Evolutionary conservation across 2,113 vertebrate species (phyloP).

Genomic region (Tetrao urogallus): DNA sequence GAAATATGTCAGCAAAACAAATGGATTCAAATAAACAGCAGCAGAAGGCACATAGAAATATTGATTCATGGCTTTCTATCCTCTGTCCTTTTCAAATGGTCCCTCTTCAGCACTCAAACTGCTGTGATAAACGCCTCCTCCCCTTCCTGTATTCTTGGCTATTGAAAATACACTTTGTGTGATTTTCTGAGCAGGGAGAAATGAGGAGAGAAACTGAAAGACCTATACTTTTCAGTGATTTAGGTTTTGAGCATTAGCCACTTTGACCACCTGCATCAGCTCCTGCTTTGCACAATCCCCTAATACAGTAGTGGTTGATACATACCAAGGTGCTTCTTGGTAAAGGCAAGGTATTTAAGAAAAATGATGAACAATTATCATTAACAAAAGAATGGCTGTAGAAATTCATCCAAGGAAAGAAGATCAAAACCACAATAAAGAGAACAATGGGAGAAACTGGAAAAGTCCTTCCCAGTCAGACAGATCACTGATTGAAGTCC

Average conservation of each 20-base stretch:
- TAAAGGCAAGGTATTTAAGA: conserved; percentile 11
- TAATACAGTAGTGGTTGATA: conserved; percentile 4
- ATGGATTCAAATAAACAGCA: conserved; percentile 63
- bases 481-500: background rate
- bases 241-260: background rate
- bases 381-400: conserved; percentile 6
- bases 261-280: background rate
- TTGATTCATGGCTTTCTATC: conserved; percentile 65
- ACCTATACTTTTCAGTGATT: background rate
- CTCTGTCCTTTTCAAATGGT: conserved; percentile 52
- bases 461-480: conserved; percentile 27
- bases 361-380: conserved; percentile 9
- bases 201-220: rapidly evolving
- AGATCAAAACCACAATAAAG: conserved; percentile 28
- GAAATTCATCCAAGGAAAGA: background rate
- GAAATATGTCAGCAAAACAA: conserved; percentile 73
- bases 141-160: background rate
- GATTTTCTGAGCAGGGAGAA: background rate
- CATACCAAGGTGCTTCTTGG: conserved; percentile 7
- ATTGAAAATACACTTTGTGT: background rate
- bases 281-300: background rate
- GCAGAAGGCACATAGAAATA: conserved; percentile 35
- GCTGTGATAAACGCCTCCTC: conserved; percentile 39
- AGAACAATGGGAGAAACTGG: background rate
- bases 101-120: conserved; percentile 31